Percentiles rank a stretch among this genome's conserved stretches.
phyloP scores from a whole-genome alignment of 2,888 invertebrate species.

The Eupithecia pulchellata region DNA sequence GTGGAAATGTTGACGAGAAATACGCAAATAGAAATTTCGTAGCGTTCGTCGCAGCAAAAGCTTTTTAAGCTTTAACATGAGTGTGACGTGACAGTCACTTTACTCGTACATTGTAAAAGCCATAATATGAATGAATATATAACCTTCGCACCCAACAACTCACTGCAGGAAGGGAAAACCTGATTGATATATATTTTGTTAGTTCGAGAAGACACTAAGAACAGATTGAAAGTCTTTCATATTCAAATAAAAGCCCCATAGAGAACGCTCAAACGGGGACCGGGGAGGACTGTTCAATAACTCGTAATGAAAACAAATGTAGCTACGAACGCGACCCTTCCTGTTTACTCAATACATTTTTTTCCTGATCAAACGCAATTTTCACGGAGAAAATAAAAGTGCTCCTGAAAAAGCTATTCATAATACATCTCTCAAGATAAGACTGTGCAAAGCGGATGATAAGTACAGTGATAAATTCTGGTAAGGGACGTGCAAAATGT shows the following conservation, averaged over 20 bases:
- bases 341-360: constrained; percentile 66
- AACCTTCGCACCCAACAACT: neutral
- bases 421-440: constrained; percentile 26
- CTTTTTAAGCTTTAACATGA: constrained; percentile 10
- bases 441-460: constrained; percentile 30
- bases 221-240: constrained; percentile 56
- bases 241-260: constrained; percentile 63
- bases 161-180: neutral
- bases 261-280: constrained; percentile 57
- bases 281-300: constrained; percentile 65
- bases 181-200: constrained; percentile 23
- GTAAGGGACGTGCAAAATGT: constrained; percentile 27
- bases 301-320: constrained; percentile 77
- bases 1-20: constrained; percentile 16
- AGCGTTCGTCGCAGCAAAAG: constrained; percentile 1
- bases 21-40: constrained; percentile 15
- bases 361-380: constrained; percentile 68
- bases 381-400: constrained; percentile 51
- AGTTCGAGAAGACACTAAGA: constrained; percentile 40
- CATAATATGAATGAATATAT: neutral
- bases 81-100: neutral
- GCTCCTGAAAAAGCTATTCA: constrained; percentile 19
- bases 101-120: neutral
- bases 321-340: constrained; percentile 68
- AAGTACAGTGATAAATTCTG: constrained; percentile 33